phyloP scores from a whole-genome alignment of 2,888 invertebrate genomes.

The Margaritifera margaritifera region DNA sequence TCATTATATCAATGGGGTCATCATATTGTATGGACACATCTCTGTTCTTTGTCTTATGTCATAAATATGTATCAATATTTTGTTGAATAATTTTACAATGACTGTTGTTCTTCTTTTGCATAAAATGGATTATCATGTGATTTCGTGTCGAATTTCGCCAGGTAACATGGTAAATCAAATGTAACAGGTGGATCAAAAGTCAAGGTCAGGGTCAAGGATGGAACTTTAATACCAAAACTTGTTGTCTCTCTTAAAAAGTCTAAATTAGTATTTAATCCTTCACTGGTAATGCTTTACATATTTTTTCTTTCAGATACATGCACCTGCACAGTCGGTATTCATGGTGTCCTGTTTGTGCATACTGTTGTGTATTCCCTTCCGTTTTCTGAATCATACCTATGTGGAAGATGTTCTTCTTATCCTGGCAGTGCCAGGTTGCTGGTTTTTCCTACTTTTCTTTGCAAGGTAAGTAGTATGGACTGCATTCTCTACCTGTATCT shows the following conservation, averaged over 20 bases:
- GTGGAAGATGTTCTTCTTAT: slow-evolving; percentile 92
- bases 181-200: not conserved
- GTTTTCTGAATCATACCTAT: slow-evolving; percentile 76
- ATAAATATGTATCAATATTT: no score
- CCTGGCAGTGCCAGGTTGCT: slow-evolving; percentile 94
- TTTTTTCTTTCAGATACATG: slow-evolving; percentile 82
- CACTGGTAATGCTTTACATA: not conserved
- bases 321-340: slow-evolving; percentile 95
- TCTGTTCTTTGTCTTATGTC: no score
- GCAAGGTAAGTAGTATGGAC: slow-evolving; percentile 83
- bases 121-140: no score
- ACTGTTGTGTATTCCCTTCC: slow-evolving; percentile 90
- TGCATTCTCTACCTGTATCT: not conserved
- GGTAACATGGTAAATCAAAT: no score
- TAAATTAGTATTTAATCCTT: no score
- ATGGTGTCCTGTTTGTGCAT: slow-evolving; percentile 91
- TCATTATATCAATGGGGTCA: no score
- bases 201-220: not conserved
- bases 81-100: no score
- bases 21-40: no score
- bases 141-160: no score
- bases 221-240: not conserved
- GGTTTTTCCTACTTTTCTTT: slow-evolving; percentile 99
- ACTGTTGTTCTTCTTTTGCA: no score
- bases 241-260: not conserved